Percentiles rank a stretch among this genome's conserved stretches.
These are phyloP conservation scores for Podargus strigoides DNA, from an alignment of 2,797 vertebrate genomes.

Conservation along the genomic window DNA sequence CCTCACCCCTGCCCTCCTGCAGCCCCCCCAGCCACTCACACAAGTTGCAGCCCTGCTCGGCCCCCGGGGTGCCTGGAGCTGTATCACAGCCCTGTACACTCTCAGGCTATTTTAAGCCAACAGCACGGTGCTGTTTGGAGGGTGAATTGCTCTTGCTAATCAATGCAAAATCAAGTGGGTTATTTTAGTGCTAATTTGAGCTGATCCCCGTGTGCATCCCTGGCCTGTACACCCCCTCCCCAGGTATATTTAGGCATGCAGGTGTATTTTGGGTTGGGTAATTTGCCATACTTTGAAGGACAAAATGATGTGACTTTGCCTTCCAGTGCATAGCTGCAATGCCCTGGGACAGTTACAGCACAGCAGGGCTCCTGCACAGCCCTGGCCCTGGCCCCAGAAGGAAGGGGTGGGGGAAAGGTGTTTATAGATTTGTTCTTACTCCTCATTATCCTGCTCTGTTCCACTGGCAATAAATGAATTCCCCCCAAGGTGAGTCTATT, in stretches of 20 bases:
- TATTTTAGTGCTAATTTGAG: slow-evolving; percentile 18
- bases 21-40: accelerated
- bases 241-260: not conserved
- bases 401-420: no score
- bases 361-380: not conserved
- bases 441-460: not conserved
- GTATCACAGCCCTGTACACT: no score
- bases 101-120: not conserved
- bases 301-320: not conserved
- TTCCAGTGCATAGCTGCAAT: accelerated
- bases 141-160: not conserved
- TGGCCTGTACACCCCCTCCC: not conserved
- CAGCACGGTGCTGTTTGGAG: not conserved
- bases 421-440: not conserved
- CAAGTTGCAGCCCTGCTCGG: not conserved
- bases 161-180: slow-evolving; percentile 36
- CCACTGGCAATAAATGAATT: not conserved
- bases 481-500: accelerated
- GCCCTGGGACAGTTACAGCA: not conserved
- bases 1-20: not conserved
- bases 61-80: accelerated
- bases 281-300: not conserved
- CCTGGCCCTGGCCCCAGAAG: accelerated
- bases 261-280: not conserved
- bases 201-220: not conserved